Evolutionary conservation across 2,888 invertebrate genomes (phyloP).

Genomic region (Chelonus formosanus): DNA sequence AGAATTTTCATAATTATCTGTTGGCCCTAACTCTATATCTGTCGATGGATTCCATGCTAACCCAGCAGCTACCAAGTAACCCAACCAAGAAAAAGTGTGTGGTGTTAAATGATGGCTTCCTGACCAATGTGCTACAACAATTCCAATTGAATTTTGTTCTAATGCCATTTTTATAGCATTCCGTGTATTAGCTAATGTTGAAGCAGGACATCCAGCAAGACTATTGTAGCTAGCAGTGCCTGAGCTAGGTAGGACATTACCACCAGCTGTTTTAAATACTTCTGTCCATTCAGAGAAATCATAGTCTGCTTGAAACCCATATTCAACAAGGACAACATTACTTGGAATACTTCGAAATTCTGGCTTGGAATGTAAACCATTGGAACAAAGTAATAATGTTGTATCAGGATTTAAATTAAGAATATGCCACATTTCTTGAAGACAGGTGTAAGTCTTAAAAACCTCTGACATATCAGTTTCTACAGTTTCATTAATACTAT

Average conservation of each 20-base stretch:
- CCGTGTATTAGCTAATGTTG: conserved; percentile 69
- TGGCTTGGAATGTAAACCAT: conserved; percentile 63
- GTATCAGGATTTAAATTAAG: conserved; percentile 62
- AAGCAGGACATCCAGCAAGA: conserved; percentile 71
- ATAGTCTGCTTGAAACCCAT: conserved; percentile 70
- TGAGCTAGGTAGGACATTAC: conserved; percentile 68
- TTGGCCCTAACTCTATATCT: conserved; percentile 54
- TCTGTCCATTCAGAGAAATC: conserved; percentile 68
- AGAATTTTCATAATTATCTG: conserved; percentile 54
- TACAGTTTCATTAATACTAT: conserved; percentile 60
- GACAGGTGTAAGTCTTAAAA: conserved; percentile 59
- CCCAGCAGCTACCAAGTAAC: conserved; percentile 69
- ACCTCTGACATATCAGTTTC: conserved; percentile 63
- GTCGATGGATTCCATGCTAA: conserved; percentile 70
- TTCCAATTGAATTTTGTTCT: conserved; percentile 66
- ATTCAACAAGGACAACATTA: conserved; percentile 69
- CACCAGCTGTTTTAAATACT: conserved; percentile 64
- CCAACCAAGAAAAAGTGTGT: conserved; percentile 70
- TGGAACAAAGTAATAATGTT: conserved; percentile 65
- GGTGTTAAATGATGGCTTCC: conserved; percentile 70
- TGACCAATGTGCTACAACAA: conserved; percentile 71
- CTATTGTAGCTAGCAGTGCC: conserved; percentile 72
- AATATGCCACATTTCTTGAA: conserved; percentile 66
- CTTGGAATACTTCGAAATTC: conserved; percentile 66
- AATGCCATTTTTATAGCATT: conserved; percentile 68